A percentile compares a stretch with the other conserved stretches of the same genome.
Conservation (phyloP, 2,797 vertebrate species). For the Hydrophis major region DNA sequence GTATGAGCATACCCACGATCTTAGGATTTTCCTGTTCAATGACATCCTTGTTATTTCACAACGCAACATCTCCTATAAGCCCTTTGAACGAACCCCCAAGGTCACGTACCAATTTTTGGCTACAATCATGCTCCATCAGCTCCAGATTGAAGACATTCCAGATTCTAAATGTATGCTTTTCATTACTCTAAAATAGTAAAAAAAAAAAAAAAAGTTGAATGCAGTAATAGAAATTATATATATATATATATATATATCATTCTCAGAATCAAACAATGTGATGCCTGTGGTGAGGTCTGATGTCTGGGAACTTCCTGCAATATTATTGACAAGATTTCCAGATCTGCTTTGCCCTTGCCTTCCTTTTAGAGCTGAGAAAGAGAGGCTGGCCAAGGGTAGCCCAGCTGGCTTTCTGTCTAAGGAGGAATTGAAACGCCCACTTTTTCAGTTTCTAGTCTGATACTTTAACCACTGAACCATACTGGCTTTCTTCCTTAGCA, state of each 20-base stretch:
- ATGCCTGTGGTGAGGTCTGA: neutral
- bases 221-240: neutral
- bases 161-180: conserved; percentile 77
- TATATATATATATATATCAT: too few species aligned
- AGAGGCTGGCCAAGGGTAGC: neutral
- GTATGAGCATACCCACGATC: conserved; percentile 72
- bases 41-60: conserved; percentile 74
- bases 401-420: neutral
- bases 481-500: neutral
- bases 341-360: neutral
- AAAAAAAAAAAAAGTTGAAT: neutral
- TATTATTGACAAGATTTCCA: neutral
- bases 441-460: neutral
- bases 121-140: conserved; percentile 73
- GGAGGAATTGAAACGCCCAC: neutral
- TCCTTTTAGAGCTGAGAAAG: neutral
- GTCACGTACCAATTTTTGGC: conserved; percentile 78
- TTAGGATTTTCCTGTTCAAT: conserved; percentile 83
- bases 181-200: conserved; percentile 11
- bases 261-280: neutral
- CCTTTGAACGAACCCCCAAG: conserved; percentile 69
- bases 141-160: conserved; percentile 72
- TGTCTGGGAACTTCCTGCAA: neutral
- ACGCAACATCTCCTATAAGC: conserved; percentile 60
- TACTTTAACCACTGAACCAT: neutral